These are phyloP conservation scores for Halcyon senegalensis DNA, from an alignment of 2,113 vertebrate species.

Conservation along the genomic window DNA sequence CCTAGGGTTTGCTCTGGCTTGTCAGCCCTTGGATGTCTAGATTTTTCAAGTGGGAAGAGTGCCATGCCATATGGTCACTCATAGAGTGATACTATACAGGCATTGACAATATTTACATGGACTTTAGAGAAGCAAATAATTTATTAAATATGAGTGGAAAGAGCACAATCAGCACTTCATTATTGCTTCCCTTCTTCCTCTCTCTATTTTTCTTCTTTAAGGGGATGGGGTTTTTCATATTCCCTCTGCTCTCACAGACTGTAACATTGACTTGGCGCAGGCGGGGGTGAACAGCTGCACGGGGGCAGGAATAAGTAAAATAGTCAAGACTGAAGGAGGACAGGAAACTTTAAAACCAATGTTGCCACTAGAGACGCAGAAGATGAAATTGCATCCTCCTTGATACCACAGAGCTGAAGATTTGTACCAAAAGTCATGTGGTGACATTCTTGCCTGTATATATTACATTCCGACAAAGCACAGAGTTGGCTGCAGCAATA, in stretches of 20 bases:
- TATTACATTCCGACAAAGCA: not conserved
- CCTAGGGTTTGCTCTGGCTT: not conserved
- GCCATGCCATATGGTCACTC: not conserved
- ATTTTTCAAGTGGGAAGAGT: not conserved
- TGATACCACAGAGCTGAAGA: not conserved
- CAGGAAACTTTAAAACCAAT: not conserved
- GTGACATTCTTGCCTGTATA: not conserved
- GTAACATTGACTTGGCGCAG: accelerated
- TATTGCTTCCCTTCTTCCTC: not conserved
- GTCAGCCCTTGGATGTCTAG: not conserved
- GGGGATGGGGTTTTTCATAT: accelerated
- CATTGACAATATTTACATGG: not conserved
- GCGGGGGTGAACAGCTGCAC: not conserved
- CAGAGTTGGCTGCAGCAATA: not conserved
- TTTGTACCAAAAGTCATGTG: accelerated
- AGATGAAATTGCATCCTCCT: not conserved
- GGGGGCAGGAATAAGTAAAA: not conserved
- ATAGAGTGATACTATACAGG: not conserved
- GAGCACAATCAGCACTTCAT: not conserved
- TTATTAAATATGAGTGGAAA: not conserved
- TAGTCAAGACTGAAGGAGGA: not conserved
- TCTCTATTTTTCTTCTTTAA: not conserved
- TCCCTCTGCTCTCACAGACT: not conserved
- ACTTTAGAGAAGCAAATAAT: not conserved
- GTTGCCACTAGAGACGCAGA: not conserved